Base-by-base conservation (phyloP, 2,888 invertebrate species). In the Caenorhabditis sulstoni region DNA sequence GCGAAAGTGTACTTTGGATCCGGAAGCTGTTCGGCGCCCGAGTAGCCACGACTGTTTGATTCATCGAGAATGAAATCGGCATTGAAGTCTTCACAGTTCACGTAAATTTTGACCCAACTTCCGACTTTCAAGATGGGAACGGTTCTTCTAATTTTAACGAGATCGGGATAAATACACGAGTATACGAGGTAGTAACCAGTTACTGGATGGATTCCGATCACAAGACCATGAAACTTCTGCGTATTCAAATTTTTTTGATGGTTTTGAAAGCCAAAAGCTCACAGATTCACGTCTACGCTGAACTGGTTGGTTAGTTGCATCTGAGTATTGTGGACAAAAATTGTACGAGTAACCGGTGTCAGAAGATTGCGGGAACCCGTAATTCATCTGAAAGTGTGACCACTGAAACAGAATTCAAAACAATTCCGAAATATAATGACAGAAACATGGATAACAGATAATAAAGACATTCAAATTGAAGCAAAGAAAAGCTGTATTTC, bases 41-140 rank as follows among this genome's bases (percentile, higher is more conserved):
- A 29, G 20, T 45, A 75, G 5, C 74, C 74, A 14, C 5, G 1
- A 35, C 59, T 70, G 57, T 79, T 75, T 1, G n/a, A 11, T 7
- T 23, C 1, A 18, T 66, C 55, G 22, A 78, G 39, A 20, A 67
- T 14, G 23, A 57, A 62, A 1, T 61, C 23, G 12, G 66, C 61
- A n/a, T 50, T 4, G 14, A 49, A 78, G 18, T 61, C 29, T 1
- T 37, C n/a, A 1, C 22, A 23, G 12, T 61, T 29, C 16, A 66
- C 74, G n/a, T 50, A 29, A 5, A 29, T 29, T 29, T 29, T 29
- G 0, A 74, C 3, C 74, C 66, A 65, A 11, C 37, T 29, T 41
- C 71, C 71, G 23, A 71, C 57, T 8, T 9, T 20, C 3, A 64
- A 3, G 0, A 5, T 14, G 8, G 4, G 14, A 11, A 62, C 39